Evolutionary conservation across 2,888 invertebrate species (phyloP).

Genomic region (Petrophora chlorosata): DNA sequence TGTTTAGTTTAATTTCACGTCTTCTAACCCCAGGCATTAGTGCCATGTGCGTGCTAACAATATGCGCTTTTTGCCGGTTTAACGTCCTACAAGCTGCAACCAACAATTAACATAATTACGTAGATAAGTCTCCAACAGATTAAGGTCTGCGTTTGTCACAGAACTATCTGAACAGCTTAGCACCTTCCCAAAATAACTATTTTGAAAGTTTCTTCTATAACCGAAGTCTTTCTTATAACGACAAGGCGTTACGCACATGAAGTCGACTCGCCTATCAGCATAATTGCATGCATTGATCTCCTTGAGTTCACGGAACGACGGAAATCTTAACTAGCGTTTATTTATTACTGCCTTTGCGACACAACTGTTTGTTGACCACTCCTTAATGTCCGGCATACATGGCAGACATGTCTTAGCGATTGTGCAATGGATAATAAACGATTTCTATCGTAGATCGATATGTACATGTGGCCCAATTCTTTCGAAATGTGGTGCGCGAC

Average conservation of each 20-base stretch:
- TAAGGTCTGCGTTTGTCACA: conserved; percentile 44
- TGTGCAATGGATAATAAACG: conserved; percentile 57
- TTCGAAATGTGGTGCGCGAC: conserved; percentile 59
- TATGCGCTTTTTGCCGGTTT: conserved; percentile 17
- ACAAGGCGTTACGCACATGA: not conserved
- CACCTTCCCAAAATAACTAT: not conserved
- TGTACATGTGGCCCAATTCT: conserved; percentile 42
- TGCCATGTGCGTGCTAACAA: conserved; percentile 24
- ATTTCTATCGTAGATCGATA: conserved; percentile 53
- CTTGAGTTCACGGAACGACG: conserved; percentile 74
- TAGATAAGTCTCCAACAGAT: conserved; percentile 49
- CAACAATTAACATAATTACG: conserved; percentile 59
- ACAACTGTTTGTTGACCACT: conserved; percentile 60
- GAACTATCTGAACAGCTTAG: not conserved
- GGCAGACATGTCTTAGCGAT: conserved; percentile 47
- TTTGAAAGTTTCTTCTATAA: not conserved
- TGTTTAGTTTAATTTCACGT: too few relatives aligned
- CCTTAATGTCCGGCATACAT: conserved; percentile 61
- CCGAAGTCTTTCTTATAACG: conserved; percentile 1
- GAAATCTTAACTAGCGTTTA: conserved; percentile 58
- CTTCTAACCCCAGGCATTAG: not conserved
- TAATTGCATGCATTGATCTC: conserved; percentile 73
- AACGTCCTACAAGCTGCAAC: conserved; percentile 21
- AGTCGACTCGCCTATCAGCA: conserved; percentile 25
- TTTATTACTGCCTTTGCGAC: conserved; percentile 60